Percentiles rank a stretch among this genome's conserved stretches.
Evolutionary conservation across 2,797 vertebrate genomes (phyloP).

Genomic region (Tarsius wallacei): DNA sequence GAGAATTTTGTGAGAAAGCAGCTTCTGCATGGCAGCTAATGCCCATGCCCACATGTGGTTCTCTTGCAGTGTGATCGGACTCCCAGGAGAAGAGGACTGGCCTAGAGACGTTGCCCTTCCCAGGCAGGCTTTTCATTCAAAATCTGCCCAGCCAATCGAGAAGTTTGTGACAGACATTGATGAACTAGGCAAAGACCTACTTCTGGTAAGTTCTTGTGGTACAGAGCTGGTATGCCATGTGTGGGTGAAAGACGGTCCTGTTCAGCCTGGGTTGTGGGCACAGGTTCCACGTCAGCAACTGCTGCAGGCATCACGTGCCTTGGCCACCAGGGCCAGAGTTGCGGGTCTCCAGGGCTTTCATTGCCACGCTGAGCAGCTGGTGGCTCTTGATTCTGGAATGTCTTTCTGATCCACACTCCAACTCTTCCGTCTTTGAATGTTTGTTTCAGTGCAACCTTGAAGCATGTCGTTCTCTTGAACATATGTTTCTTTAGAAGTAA

Average conservation of each 20-base stretch:
- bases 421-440: not conserved
- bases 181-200: slow-evolving; percentile 96
- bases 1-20: not conserved
- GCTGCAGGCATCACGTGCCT: fast-evolving
- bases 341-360: not conserved
- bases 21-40: not conserved
- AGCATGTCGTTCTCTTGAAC: not conserved
- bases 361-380: not conserved
- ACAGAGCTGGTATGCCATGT: not conserved
- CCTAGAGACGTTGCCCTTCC: slow-evolving; percentile 97
- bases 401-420: slow-evolving; percentile 19
- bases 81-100: slow-evolving; percentile 98
- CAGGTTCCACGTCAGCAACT: not conserved
- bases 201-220: slow-evolving; percentile 93
- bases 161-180: slow-evolving; percentile 97
- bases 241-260: not conserved
- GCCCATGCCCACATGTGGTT: not conserved
- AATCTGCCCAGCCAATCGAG: slow-evolving; percentile 95
- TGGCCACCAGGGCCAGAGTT: not conserved
- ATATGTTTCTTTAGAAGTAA: slow-evolving; percentile 12
- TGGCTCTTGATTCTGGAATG: slow-evolving; percentile 9
- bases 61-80: slow-evolving; percentile 95
- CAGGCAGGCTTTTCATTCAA: slow-evolving; percentile 96
- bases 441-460: slow-evolving; percentile 13
- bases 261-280: no score